Conservation (phyloP, 2,888 invertebrate species). For the Ashinkailepas kermadecensis region DNA sequence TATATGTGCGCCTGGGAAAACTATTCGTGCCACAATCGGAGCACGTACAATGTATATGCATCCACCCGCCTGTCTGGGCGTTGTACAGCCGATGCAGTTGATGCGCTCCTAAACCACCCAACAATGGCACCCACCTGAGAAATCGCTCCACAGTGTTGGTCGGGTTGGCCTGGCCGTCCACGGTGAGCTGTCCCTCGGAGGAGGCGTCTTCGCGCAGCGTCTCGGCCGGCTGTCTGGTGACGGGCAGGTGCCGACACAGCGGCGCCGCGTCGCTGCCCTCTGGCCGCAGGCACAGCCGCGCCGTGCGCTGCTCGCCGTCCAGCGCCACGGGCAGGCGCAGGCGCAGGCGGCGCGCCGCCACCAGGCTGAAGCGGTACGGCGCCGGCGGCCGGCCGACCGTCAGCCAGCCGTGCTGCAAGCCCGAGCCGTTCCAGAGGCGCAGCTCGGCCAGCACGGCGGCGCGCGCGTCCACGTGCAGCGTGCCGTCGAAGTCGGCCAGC, state of each 20-base stretch:
- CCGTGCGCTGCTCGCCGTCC: neutral
- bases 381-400: constrained; percentile 1
- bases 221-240: neutral
- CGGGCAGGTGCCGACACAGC: constrained; percentile 8
- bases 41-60: too few species aligned
- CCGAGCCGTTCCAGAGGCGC: constrained; percentile 15
- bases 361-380: constrained; percentile 12
- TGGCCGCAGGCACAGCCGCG: neutral
- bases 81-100: too few species aligned
- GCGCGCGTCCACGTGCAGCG: constrained; percentile 19
- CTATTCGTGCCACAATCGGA: too few species aligned
- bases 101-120: too few species aligned
- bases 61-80: too few species aligned
- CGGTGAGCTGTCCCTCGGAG: neutral
- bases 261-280: neutral
- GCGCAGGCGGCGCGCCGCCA: neutral
- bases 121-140: neutral
- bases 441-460: neutral
- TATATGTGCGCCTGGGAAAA: too few species aligned
- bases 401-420: constrained; percentile 19
- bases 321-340: constrained; percentile 17
- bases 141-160: constrained; percentile 10
- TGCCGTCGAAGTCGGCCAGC: constrained; percentile 10
- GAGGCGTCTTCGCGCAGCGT: neutral
- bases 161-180: neutral